Base-by-base conservation (phyloP, 2,888 invertebrate genomes). In the Parnassius glacialis region DNA sequence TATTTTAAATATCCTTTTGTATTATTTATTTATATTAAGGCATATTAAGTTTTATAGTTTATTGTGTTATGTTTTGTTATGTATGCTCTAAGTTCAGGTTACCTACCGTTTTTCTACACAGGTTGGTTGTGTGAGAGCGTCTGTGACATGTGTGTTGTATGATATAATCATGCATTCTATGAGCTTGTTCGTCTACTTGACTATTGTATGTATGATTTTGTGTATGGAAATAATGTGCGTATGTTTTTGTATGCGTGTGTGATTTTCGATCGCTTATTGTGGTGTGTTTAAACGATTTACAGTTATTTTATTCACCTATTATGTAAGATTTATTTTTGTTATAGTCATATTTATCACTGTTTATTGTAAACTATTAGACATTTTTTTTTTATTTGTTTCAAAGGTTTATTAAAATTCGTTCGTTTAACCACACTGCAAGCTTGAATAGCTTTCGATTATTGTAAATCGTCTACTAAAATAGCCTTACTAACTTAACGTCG, bases 401-500 rank as follows among this genome's bases (percentile, higher is more conserved):
- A 34, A 34, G 59, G 65, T 42, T 51, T 41, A 43, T 57, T 52
- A 34, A 57, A 69, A 48, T 57, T 65, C 67, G 64, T 9, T 48
- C 48, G 62, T 79, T 73, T 78, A 75, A 79, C 79, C 77, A 78
- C 81, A 81, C 71, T 79, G 79, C 77, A 78, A 76, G 66, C 71
- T 54, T 52, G 62, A 58, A 48, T 61, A 51, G 64, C 57, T 59
- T 57, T 63, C 65, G 64, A 78, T 79, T 81, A 77, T 80, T 69
- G 73, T 71, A 79, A 77, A 80, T 84, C 77, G 79, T 85, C 78
- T 85, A 85, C 82, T 87, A 86, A 84, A 87, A 84, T 90, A 91
- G 91, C 91, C 91, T 91, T 90, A 91, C 84, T 91, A 91, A 90
- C 83, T 81, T 87, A 84, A 82, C 81, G 81, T 78, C 70, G 75